Percentiles rank a stretch among this genome's conserved stretches.
These are phyloP conservation scores for Chorisops tibialis DNA, from an alignment of 2,888 invertebrate species.

Conservation along the genomic window DNA sequence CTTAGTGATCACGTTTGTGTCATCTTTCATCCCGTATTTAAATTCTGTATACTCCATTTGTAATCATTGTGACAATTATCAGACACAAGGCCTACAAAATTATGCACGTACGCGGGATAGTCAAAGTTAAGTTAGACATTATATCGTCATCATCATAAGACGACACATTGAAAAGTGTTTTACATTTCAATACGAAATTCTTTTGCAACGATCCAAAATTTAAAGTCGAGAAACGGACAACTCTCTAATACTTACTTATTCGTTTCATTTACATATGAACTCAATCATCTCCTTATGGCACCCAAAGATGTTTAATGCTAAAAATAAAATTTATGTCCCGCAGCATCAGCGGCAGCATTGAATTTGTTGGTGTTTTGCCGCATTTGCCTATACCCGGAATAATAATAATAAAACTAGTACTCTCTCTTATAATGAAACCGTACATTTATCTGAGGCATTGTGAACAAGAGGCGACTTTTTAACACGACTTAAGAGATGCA, in stretches of 20 bases:
- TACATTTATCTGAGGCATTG: neutral
- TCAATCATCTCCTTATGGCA: constrained; percentile 34
- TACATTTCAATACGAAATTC: constrained; percentile 1
- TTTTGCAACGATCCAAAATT: too few relatives aligned
- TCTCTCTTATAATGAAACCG: neutral
- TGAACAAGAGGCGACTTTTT: constrained; percentile 4
- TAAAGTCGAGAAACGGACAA: constrained; percentile 1
- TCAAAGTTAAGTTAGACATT: too few relatives aligned
- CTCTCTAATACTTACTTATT: constrained; percentile 16
- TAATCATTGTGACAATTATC: too few relatives aligned
- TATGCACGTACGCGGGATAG: too few relatives aligned
- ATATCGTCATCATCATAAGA: too few relatives aligned
- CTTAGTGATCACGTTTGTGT: too few relatives aligned
- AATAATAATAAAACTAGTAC: neutral
- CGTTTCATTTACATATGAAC: constrained; percentile 39
- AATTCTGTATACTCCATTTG: too few relatives aligned
- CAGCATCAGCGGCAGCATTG: constrained; percentile 1
- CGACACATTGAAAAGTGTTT: constrained; percentile 22
- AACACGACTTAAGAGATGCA: constrained; percentile 28
- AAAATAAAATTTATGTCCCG: constrained; percentile 17
- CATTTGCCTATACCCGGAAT: neutral
- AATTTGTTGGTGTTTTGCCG: neutral
- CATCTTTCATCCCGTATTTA: too few relatives aligned
- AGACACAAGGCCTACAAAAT: too few relatives aligned
- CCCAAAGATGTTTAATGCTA: constrained; percentile 15